Percentiles rank a stretch among this genome's conserved stretches.
Conservation (phyloP, 2,113 vertebrate species). For the Typhlomys cinereus region DNA sequence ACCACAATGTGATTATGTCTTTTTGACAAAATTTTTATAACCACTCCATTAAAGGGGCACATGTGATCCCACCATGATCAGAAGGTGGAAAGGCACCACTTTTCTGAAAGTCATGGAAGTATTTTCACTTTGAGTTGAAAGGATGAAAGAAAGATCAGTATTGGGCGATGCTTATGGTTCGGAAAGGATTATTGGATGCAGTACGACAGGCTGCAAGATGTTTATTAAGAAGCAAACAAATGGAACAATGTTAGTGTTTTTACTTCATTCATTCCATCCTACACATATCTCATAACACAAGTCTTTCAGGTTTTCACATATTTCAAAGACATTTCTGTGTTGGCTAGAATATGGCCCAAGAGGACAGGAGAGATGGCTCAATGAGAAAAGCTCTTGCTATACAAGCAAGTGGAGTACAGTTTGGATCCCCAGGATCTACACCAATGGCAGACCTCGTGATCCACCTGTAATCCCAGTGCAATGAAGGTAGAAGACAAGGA, state of each 20-base stretch:
- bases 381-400: too few relatives aligned
- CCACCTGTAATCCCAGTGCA: too few relatives aligned
- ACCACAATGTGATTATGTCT: neutral
- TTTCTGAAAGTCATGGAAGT: neutral
- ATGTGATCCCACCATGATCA: neutral
- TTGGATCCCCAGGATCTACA: too few relatives aligned
- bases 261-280: neutral
- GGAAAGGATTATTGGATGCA: neutral
- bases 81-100: neutral
- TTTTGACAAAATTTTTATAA: neutral
- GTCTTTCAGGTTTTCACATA: neutral
- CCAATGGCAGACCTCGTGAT: too few relatives aligned
- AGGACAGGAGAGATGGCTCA: too few relatives aligned
- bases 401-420: too few relatives aligned
- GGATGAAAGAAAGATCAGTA: neutral
- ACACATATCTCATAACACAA: neutral
- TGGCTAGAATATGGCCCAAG: constrained; percentile 21
- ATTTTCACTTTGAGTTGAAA: neutral
- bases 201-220: neutral
- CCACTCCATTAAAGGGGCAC: neutral
- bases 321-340: neutral
- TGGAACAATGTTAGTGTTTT: neutral
- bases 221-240: neutral
- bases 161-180: neutral
- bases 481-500: too few relatives aligned